A percentile compares a stretch with the other conserved stretches of the same genome.
phyloP scores from a whole-genome alignment of 2,888 invertebrate genomes.

The Nyleta sp. region DNA sequence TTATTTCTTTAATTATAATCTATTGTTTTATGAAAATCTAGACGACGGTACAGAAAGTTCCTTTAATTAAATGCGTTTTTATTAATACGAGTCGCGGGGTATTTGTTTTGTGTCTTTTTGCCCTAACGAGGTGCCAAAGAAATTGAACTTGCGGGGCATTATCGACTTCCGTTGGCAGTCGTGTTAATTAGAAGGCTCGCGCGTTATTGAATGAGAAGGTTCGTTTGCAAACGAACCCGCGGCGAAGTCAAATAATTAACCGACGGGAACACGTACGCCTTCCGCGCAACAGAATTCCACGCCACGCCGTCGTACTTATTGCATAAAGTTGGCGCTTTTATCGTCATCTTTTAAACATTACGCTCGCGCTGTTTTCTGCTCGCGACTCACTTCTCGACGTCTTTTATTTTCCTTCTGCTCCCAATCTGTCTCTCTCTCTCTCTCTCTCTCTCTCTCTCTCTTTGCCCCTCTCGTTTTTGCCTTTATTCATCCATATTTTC shows the following conservation, averaged over 20 bases:
- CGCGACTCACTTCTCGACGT: background rate
- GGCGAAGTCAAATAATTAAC: constrained; percentile 37
- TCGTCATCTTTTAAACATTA: constrained; percentile 25
- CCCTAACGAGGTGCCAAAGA: constrained; percentile 12
- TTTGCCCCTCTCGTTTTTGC: background rate
- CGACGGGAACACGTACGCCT: background rate
- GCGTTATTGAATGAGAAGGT: too few relatives aligned
- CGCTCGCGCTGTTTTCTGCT: constrained; percentile 12
- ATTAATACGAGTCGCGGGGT: constrained; percentile 33
- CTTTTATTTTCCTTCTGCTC: background rate
- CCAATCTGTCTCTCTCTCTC: too few relatives aligned
- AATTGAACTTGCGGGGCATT: too few relatives aligned
- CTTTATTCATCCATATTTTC: constrained; percentile 18
- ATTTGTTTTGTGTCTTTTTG: constrained; percentile 43
- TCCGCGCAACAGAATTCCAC: background rate
- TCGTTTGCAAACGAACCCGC: too few relatives aligned
- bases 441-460: too few relatives aligned
- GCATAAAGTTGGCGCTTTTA: constrained; percentile 24
- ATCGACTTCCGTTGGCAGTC: too few relatives aligned
- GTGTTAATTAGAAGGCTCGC: too few relatives aligned
- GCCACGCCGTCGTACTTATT: constrained; percentile 18
- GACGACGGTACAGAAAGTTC: constrained; percentile 59
- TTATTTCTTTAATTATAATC: constrained; percentile 65
- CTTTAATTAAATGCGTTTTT: constrained; percentile 58
- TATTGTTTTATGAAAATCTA: constrained; percentile 63